Base-by-base conservation (phyloP, 2,797 vertebrate species). In the Psittacula echo region DNA sequence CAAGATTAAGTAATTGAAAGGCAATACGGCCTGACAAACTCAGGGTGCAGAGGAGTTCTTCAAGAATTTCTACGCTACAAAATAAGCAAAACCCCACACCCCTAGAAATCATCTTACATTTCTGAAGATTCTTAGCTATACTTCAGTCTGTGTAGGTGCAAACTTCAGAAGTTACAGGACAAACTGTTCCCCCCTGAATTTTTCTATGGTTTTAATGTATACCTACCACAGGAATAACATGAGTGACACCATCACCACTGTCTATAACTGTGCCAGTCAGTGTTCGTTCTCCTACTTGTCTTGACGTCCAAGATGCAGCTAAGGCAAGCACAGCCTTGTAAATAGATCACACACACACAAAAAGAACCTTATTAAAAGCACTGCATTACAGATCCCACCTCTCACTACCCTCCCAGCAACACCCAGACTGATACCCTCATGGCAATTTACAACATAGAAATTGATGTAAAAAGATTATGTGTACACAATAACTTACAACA, bases 241-340 rank as follows among this genome's bases (percentile, higher is more conserved):
- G 99, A 47, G 99, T 99, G 97, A 99, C 99, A 32, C 99, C 99
- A 27, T 99, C 99, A 11, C 99, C 99, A 44, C 99, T 99, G 98
- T 99, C 99, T 87, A 99, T 99, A 89, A 99, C 99, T 0, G 99
- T 99, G 58, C 99, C 99, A 2, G 99, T 99, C 97, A 99, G 97
- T 0, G 99, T 99, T 79, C 99, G 97, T 90, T 99, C 99, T 78
- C 99, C 99, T 62, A 99, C 99, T 97, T 99, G 99, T 93, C 99
- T 97, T 90, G 99, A 99, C 24, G 99, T 99, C 99, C 99, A 99
- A 61, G 99, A 99, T 42, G 99, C 99, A 83, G 99, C 99, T 98
- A 99, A 98, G 81, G 99, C 99, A 98, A 99, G 98, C 93, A 99
- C 98, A 68, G 98, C 98, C 98, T 99, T 92, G 61, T 48, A 16